Evolutionary conservation across 2,113 vertebrate genomes (phyloP), one percentile per base, ranked within the genome.

Genomic region (Ramphastos sulfuratus): DNA sequence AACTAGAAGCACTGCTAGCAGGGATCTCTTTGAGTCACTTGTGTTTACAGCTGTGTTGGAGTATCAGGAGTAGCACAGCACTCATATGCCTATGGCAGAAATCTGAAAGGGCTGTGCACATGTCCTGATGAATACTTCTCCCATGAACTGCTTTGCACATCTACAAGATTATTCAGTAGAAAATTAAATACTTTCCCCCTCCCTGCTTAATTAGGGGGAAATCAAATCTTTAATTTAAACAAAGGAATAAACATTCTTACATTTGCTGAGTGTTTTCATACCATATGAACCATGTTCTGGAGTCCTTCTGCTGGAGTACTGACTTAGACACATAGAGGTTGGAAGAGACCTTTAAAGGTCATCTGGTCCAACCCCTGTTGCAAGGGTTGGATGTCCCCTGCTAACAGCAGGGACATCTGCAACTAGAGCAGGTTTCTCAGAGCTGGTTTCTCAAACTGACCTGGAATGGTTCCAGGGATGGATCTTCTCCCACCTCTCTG

Each of bases 21-120:
- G 18, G 56, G 59, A 31, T 83, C 84, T 61, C 33, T 79, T 84
- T 89, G 46, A 55, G 39, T 67, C 64, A 56, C 20, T 18, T 55
- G 76, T 80, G 79, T 80, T 87, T 75, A 74, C 83, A 83, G 77
- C 85, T 92, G 52, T 93, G 83, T 82, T 80, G 42, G 54, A n/a
- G 14, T 25, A 85, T 94, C 72, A 89, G 73, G 42, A 84, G 28
- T 50, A 76, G 31, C 71, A 58, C 30, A 50, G 42, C 30, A 23
- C 24, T 73, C 7, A 52, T 59, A 23, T 31, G 16, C 60, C 31
- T 89, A 33, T 61, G 56, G 31, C 25, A 82, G 71, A 72, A 81
- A 58, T 80, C 54, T 52, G 83, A n/a, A 88, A 28, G 55, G 11
- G 50, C 46, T 28, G 1, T 46, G 27, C 25, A 15, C 10, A 2